These are phyloP conservation scores for Azemiops feae DNA, from an alignment of 2,113 vertebrate genomes.

Conservation along the genomic window DNA sequence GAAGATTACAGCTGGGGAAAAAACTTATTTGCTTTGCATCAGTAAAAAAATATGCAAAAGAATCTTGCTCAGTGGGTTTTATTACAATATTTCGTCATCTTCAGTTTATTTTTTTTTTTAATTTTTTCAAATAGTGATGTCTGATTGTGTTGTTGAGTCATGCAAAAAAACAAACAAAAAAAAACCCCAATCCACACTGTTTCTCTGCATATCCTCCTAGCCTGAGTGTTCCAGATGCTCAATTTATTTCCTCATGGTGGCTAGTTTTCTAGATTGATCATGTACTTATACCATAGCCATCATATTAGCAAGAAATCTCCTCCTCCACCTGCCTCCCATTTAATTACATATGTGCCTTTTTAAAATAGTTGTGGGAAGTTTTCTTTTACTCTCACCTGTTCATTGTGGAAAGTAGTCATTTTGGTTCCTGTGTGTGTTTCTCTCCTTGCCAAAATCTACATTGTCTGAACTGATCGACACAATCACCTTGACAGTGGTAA, in stretches of 20 bases:
- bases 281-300: not conserved
- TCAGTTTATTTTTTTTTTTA: not conserved
- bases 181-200: not conserved
- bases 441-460: not conserved
- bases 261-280: not conserved
- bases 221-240: not conserved
- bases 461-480: too few species aligned
- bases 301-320: not conserved
- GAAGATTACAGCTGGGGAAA: not conserved
- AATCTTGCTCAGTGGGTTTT: not conserved
- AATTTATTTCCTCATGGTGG: not conserved
- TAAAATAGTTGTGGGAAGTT: not conserved
- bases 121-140: not conserved
- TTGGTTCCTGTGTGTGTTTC: not conserved
- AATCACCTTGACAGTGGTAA: not conserved
- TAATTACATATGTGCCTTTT: not conserved
- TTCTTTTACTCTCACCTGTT: not conserved
- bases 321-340: not conserved
- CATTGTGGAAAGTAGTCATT: not conserved
- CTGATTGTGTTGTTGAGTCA: not conserved
- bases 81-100: not conserved
- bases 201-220: not conserved
- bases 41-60: not conserved
- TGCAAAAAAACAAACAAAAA: not conserved
- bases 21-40: not conserved